Evolutionary conservation across 2,113 vertebrate species (phyloP).

Genomic region (Mirza zaza): DNA sequence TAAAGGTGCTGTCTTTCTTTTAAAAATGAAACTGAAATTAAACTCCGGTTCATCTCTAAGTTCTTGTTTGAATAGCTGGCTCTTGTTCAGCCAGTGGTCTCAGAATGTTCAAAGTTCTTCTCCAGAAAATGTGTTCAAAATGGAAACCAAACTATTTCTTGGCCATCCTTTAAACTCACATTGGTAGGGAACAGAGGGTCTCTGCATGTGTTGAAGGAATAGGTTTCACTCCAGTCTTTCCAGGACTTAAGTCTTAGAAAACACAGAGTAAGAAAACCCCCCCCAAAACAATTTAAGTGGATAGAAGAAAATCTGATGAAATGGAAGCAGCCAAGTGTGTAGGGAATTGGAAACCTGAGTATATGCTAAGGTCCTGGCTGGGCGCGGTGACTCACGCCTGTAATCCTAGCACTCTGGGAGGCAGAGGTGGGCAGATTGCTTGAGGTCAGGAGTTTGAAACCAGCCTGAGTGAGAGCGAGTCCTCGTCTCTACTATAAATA

Average conservation of each 20-base stretch:
- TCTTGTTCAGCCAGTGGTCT: neutral
- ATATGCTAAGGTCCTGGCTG: neutral
- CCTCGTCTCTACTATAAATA: no score
- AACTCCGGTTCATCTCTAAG: neutral
- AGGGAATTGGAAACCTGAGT: neutral
- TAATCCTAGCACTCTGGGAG: no score
- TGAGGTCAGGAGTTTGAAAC: no score
- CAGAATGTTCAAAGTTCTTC: neutral
- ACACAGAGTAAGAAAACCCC: neutral
- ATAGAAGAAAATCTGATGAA: neutral
- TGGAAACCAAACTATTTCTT: neutral
- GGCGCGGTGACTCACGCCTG: no score
- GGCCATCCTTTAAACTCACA: neutral
- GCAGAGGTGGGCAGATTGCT: no score
- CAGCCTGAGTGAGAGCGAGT: no score
- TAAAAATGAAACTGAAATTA: slow-evolving; percentile 43
- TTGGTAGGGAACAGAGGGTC: neutral
- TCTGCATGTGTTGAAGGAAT: neutral
- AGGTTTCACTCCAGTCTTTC: neutral
- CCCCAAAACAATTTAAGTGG: neutral
- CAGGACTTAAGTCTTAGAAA: slow-evolving; percentile 1
- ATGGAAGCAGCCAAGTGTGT: neutral
- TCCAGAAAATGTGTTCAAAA: neutral
- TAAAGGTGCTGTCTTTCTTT: slow-evolving; percentile 50
- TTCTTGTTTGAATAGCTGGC: neutral